phyloP scores from a whole-genome alignment of 1,140 invertebrate genomes.

The Meloidogyne hapla region DNA sequence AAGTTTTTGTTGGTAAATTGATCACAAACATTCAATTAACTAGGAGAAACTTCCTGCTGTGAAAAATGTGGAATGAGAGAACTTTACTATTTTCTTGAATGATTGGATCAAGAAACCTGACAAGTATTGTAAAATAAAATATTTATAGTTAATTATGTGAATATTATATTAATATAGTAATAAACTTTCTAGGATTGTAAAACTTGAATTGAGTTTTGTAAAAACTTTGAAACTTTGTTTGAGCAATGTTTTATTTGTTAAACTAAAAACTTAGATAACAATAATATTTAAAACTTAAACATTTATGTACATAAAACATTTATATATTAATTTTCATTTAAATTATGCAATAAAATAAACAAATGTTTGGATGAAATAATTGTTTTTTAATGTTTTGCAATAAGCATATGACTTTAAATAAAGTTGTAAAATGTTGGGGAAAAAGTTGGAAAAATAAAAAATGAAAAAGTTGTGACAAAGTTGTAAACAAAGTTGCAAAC shows the following conservation, averaged over 20 bases:
- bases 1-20: neutral
- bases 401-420: too few relatives aligned
- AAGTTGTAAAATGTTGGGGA: neutral
- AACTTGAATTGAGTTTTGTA: too few relatives aligned
- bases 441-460: neutral
- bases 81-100: neutral
- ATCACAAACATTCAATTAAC: neutral
- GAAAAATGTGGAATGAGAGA: neutral
- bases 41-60: neutral
- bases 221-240: too few relatives aligned
- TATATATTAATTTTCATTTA: neutral
- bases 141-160: neutral
- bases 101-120: constrained; percentile 1
- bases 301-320: constrained; percentile 8
- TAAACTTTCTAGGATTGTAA: too few relatives aligned
- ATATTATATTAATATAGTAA: neutral
- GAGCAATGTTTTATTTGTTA: too few relatives aligned
- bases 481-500: neutral
- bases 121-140: neutral
- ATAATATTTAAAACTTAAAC: neutral
- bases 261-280: too few relatives aligned
- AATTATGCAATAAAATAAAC: neutral
- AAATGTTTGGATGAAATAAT: neutral
- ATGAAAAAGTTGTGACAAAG: neutral
- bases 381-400: neutral